Evolutionary conservation across 2,113 vertebrate genomes (phyloP).

Genomic region (Ciconia stormi): DNA sequence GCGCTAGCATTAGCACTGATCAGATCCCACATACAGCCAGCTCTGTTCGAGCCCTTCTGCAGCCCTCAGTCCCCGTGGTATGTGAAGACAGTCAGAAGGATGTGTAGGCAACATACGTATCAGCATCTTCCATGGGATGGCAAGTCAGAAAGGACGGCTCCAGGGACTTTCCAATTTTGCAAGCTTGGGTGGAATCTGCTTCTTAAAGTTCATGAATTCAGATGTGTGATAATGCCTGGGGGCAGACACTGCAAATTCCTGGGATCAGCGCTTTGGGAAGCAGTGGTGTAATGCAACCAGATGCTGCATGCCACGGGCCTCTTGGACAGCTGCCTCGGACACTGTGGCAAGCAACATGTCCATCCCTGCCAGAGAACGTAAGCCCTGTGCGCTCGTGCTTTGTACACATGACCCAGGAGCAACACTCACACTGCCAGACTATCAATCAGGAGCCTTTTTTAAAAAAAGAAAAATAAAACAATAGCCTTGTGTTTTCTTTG

Average conservation of each 20-base stretch:
- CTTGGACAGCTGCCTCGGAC: neutral
- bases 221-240: neutral
- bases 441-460: neutral
- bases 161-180: neutral
- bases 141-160: neutral
- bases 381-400: neutral
- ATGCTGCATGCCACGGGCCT: neutral
- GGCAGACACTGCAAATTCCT: neutral
- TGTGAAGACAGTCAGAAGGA: neutral
- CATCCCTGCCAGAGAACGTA: neutral
- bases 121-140: neutral
- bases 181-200: neutral
- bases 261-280: neutral
- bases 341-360: neutral
- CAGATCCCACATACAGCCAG: neutral
- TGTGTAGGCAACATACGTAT: neutral
- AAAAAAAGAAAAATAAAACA: neutral
- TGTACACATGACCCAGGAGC: neutral
- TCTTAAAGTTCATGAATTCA: neutral
- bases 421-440: neutral
- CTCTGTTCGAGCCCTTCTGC: neutral
- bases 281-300: neutral
- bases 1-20: neutral
- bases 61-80: neutral
- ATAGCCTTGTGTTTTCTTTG: slow-evolving; percentile 10